Conservation (phyloP, 2,888 invertebrate species). For the Leuctra nigra region DNA sequence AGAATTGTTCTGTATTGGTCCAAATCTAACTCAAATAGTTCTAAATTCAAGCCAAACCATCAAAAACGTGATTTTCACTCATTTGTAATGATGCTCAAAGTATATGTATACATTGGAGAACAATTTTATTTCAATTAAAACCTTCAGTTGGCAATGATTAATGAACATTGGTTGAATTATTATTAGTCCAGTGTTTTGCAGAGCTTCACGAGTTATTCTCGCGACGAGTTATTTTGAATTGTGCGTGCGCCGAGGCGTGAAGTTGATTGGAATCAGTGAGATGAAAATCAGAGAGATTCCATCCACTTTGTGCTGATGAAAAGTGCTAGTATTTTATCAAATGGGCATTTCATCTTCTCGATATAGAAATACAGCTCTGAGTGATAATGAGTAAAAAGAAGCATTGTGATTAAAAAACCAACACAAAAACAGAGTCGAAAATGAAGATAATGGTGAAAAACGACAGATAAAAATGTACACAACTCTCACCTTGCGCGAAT, state of each 20-base stretch:
- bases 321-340: neutral
- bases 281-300: neutral
- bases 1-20: too few species aligned
- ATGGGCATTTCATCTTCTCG: neutral
- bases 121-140: too few species aligned
- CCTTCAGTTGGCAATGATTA: too few species aligned
- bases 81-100: too few species aligned
- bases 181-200: too few species aligned
- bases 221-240: too few species aligned
- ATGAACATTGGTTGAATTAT: too few species aligned
- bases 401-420: constrained; percentile 5
- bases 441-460: constrained; percentile 14
- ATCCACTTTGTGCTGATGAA: neutral
- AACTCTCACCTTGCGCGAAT: constrained; percentile 18
- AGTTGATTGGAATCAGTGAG: neutral
- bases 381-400: neutral
- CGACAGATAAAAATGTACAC: constrained; percentile 1
- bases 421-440: constrained; percentile 5
- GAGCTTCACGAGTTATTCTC: too few species aligned
- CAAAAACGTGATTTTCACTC: too few species aligned
- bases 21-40: too few species aligned
- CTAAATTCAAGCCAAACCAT: too few species aligned
- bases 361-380: neutral
- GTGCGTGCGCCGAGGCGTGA: neutral
- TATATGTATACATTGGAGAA: too few species aligned